These are phyloP conservation scores for Oncorhynchus tshawytscha DNA, from an alignment of 2,113 vertebrate species.

Conservation along the genomic window DNA sequence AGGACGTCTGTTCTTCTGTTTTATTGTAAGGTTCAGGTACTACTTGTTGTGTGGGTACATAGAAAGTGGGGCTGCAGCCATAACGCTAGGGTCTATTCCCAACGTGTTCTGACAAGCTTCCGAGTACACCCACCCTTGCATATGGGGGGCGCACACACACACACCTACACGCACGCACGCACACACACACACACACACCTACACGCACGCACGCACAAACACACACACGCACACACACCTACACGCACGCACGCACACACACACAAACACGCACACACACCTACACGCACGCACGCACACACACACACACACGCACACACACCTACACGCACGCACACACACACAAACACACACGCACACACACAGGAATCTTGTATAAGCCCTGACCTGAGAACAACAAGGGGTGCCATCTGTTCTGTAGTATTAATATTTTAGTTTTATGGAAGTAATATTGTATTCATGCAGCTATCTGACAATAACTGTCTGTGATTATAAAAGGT, in stretches of 20 bases:
- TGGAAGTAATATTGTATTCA: conserved; percentile 64
- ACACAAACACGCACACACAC: neutral
- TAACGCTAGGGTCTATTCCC: conserved; percentile 16
- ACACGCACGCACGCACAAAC: neutral
- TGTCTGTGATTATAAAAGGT: conserved; percentile 41
- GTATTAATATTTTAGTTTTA: conserved; percentile 68
- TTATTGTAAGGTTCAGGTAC: neutral
- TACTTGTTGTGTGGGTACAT: neutral
- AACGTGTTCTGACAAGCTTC: conserved; percentile 2
- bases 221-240: conserved; percentile 14
- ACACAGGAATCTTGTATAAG: neutral
- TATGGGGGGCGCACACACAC: neutral
- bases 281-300: neutral
- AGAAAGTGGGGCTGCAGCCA: conserved; percentile 8
- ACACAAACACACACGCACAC: conserved; percentile 22
- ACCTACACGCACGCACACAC: neutral
- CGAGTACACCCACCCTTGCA: neutral
- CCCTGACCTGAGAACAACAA: conserved; percentile 33
- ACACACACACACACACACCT: neutral
- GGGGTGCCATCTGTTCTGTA: conserved; percentile 58
- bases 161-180: neutral
- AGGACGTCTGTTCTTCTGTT: conserved; percentile 5
- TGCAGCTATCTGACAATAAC: conserved; percentile 43
- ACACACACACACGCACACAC: neutral
- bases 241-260: neutral